phyloP scores from a whole-genome alignment of 2,888 invertebrate species.

The Odontocolon sp. region DNA sequence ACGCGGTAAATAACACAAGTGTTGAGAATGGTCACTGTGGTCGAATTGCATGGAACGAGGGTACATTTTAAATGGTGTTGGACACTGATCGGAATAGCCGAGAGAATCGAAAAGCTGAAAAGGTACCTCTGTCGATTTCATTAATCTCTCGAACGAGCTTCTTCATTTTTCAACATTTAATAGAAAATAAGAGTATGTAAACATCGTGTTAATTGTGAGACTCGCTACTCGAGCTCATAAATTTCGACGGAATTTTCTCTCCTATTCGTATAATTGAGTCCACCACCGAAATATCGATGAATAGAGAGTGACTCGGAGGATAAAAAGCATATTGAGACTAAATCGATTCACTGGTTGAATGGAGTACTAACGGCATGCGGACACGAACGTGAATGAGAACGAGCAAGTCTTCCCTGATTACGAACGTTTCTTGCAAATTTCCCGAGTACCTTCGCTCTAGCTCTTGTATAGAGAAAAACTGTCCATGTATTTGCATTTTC shows the following conservation, averaged over 20 bases:
- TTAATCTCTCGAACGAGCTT: no score
- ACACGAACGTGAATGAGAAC: conserved; percentile 4
- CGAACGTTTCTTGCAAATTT: conserved; percentile 46
- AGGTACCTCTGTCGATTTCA: not conserved
- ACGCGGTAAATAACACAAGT: conserved; percentile 44
- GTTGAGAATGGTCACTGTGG: not conserved
- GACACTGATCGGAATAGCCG: not conserved
- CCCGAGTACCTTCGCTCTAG: conserved; percentile 13
- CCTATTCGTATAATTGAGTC: no score
- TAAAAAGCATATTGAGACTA: conserved; percentile 21
- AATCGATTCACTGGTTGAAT: conserved; percentile 50
- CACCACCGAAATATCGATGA: conserved; percentile 32
- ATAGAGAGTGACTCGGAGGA: conserved; percentile 14
- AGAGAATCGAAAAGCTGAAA: not conserved
- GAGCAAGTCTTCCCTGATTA: conserved; percentile 39
- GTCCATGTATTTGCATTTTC: conserved; percentile 24
- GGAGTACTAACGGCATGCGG: conserved; percentile 16
- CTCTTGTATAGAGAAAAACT: conserved; percentile 6
- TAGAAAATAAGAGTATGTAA: no score
- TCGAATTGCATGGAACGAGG: not conserved
- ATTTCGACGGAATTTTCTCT: no score
- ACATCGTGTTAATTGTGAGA: no score
- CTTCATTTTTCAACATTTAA: no score
- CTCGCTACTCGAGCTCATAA: no score
- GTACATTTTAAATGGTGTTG: conserved; percentile 16